A percentile compares a stretch with the other conserved stretches of the same genome.
phyloP scores from a whole-genome alignment of 2,113 vertebrate genomes.

The Sylvilagus bachmani region DNA sequence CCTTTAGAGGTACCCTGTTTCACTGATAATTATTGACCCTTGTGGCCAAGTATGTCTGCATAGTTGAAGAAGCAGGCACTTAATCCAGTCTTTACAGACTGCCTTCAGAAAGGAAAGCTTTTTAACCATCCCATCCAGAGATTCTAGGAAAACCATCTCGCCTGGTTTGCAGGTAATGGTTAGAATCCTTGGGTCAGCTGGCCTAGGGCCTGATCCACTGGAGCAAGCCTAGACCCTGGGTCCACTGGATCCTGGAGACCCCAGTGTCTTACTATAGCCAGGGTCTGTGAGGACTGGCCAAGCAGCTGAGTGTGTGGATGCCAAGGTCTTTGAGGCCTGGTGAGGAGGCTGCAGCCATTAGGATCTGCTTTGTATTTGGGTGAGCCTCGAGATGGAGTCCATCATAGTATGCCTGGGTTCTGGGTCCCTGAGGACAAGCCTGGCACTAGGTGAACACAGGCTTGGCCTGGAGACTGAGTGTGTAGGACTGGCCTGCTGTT shows the following conservation, averaged over 20 bases:
- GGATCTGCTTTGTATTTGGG: neutral
- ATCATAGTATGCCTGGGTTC: neutral
- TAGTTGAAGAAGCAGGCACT: neutral
- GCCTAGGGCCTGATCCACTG: neutral
- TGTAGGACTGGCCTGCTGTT: neutral
- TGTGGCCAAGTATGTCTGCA: neutral
- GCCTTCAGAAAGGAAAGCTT: neutral
- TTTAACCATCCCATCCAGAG: no score
- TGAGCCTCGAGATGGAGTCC: neutral
- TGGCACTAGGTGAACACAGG: neutral
- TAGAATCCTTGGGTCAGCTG: neutral
- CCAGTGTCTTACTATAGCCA: neutral
- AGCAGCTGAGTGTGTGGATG: no score
- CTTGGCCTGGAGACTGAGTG: neutral
- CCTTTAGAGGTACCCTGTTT: neutral
- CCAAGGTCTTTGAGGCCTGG: neutral
- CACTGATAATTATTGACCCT: neutral
- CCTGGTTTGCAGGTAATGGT: neutral
- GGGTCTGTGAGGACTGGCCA: neutral
- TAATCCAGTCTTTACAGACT: neutral
- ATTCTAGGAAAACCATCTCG: no score
- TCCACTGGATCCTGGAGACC: neutral
- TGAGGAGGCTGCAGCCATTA: no score
- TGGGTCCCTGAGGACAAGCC: neutral
- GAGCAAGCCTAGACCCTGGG: no score